These are phyloP conservation scores for Drosophila sturtevanti DNA, from an alignment of 1,140 invertebrate species.

Conservation along the genomic window DNA sequence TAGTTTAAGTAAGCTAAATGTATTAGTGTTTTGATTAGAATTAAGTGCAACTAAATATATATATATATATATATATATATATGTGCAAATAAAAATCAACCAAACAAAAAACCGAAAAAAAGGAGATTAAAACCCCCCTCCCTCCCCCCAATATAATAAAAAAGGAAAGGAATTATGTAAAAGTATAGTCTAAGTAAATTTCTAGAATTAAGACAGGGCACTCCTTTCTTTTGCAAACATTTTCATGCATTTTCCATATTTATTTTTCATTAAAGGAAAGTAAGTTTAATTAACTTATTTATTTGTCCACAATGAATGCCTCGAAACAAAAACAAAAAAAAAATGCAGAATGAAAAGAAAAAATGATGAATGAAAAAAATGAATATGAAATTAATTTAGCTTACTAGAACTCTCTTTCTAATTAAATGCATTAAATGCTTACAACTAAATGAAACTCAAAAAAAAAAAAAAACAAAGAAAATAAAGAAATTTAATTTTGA, in stretches of 20 bases:
- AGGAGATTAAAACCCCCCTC: too few relatives aligned
- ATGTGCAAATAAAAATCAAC: conserved; percentile 21
- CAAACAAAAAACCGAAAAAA: conserved; percentile 8
- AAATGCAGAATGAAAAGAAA: too few relatives aligned
- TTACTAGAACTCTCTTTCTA: conserved; percentile 32
- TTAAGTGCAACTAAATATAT: conserved; percentile 54
- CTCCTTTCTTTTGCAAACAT: conserved; percentile 37
- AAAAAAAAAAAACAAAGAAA: neutral
- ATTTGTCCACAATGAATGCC: conserved; percentile 11
- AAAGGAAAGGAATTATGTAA: conserved; percentile 7
- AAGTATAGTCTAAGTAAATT: conserved; percentile 40
- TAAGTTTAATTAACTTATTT: conserved; percentile 34
- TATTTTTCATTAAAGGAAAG: conserved; percentile 20
- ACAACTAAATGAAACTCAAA: conserved; percentile 41
- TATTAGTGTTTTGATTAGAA: conserved; percentile 78
- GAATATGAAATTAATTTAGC: conserved; percentile 58
- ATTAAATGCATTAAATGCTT: conserved; percentile 72
- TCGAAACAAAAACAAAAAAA: conserved; percentile 8
- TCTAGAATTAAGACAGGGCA: conserved; percentile 46
- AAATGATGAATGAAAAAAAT: conserved; percentile 26
- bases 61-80: conserved; percentile 35
- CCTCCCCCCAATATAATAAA: neutral
- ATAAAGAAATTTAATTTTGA: neutral
- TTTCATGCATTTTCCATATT: conserved; percentile 30
- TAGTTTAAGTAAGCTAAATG: conserved; percentile 71